These are phyloP conservation scores for Dorcus parallelipipedus DNA, from an alignment of 2,888 invertebrate genomes.

Conservation along the genomic window DNA sequence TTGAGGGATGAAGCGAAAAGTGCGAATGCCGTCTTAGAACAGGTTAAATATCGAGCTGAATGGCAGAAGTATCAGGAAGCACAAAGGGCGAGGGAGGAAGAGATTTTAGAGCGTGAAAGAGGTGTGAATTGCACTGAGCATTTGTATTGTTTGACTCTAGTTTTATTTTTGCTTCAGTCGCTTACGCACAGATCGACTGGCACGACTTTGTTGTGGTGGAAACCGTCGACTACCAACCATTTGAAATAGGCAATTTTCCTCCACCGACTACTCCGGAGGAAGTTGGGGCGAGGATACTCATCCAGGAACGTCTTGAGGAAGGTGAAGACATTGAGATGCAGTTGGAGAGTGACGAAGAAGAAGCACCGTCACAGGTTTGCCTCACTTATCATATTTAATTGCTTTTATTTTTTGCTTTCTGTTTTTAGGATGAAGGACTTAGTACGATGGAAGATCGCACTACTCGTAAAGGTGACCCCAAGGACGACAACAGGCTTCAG, in stretches of 20 bases:
- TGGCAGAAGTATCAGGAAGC: slow-evolving; percentile 96
- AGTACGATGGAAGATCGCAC: slow-evolving; percentile 67
- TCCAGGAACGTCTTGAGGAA: slow-evolving; percentile 79
- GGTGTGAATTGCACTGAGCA: slow-evolving; percentile 43
- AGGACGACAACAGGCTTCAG: slow-evolving; percentile 65
- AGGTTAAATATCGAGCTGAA: slow-evolving; percentile 90
- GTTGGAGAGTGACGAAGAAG: slow-evolving; percentile 76
- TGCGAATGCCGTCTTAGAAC: slow-evolving; percentile 71
- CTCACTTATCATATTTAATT: neutral
- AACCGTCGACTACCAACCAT: slow-evolving; percentile 97
- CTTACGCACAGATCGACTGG: slow-evolving; percentile 99
- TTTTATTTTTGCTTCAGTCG: slow-evolving; percentile 53
- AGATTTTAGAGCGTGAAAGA: slow-evolving; percentile 91
- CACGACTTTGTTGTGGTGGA: slow-evolving; percentile 99
- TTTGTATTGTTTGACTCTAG: neutral
- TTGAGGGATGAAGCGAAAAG: slow-evolving; percentile 74
- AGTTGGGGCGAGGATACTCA: slow-evolving; percentile 90
- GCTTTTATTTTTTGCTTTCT: neutral
- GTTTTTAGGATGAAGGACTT: slow-evolving; percentile 50
- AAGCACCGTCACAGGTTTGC: slow-evolving; percentile 31
- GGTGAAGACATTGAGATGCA: slow-evolving; percentile 88
- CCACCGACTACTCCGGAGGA: slow-evolving; percentile 97
- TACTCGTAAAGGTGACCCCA: slow-evolving; percentile 47
- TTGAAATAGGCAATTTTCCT: slow-evolving; percentile 93
- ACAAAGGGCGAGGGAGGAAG: slow-evolving; percentile 89